These are phyloP conservation scores for Dugesia japonica DNA, from an alignment of 2,888 invertebrate genomes.

Conservation along the genomic window DNA sequence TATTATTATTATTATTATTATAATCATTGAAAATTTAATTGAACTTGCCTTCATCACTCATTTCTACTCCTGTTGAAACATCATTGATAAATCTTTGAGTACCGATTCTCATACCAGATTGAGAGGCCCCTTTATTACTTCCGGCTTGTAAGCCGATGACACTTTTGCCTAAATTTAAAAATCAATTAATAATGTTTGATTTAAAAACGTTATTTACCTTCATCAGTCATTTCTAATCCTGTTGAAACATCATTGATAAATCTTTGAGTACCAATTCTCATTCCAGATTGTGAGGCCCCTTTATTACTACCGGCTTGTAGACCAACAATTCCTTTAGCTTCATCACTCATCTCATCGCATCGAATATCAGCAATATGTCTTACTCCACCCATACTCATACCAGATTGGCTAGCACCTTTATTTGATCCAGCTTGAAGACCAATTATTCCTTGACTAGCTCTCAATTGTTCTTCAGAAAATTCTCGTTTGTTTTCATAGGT, in stretches of 20 bases:
- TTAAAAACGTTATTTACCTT: neutral
- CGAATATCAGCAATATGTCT: conserved; percentile 32
- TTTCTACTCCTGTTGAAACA: conserved; percentile 30
- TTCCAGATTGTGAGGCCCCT: conserved; percentile 37
- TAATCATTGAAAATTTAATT: too few relatives aligned
- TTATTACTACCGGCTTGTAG: neutral
- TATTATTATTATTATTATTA: too few relatives aligned
- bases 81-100: conserved; percentile 40
- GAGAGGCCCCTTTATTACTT: conserved; percentile 34
- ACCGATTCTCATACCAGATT: conserved; percentile 38
- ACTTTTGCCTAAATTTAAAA: neutral
- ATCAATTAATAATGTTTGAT: neutral
- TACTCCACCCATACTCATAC: conserved; percentile 31
- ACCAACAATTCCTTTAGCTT: conserved; percentile 36
- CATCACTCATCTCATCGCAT: conserved; percentile 37
- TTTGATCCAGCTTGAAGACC: conserved; percentile 34
- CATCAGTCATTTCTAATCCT: conserved; percentile 37
- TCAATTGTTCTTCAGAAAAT: conserved; percentile 43
- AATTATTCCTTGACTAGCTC: conserved; percentile 37
- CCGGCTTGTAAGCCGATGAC: conserved; percentile 36
- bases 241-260: conserved; percentile 41
- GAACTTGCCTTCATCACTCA: neutral
- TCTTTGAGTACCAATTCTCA: conserved; percentile 42
- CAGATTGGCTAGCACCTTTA: conserved; percentile 29
- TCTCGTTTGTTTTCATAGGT: conserved; percentile 40